Base-by-base conservation (phyloP, 2,113 vertebrate genomes). In the Oriolus oriolus region DNA sequence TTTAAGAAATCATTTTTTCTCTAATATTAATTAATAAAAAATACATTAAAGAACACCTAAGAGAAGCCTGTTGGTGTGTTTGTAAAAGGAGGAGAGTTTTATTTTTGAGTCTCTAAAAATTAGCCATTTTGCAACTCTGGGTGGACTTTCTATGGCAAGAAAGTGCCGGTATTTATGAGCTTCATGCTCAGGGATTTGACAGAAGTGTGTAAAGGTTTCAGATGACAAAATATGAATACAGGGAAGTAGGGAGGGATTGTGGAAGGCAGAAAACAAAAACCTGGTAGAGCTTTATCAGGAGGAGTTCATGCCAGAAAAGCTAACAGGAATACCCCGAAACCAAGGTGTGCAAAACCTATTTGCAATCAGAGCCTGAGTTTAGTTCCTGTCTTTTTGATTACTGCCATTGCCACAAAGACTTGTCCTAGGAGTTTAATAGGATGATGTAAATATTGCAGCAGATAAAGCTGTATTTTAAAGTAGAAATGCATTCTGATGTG, bases 71-170 rank as follows among this genome's bases (percentile, higher is more conserved):
- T n/a, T 54, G 13, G 2, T 9, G 1, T 57, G 13, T 53, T 35
- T 33, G 8, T 50, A 23, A 75, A 11, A 53, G 23, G 16, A 70
- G 42, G 9, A 9, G 13, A 30, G 9, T 24, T 65, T 89, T 10
- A 41, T 47, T 76, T 53, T 63, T 14, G 56, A 49, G 31, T 35
- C 9, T 59, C 8, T 42, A 41, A 16, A 61, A 76, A 8, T 27
- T 15, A 8, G 0, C 4, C 3, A 0, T 57, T 2, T 44, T 60
- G 16, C 21, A 87, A 33, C 3, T 28, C 16, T 33, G 7, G 71
- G 16, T 53, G 19, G 9, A 54, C 16, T 59, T 80, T 39, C 37
- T 35, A 21, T 3, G 2, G 14, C n/a, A 87, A 68, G 35, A 44
- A 73, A 66, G 45, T 16, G 41, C 17, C 11, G 57, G 13, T 11